phyloP scores from a whole-genome alignment of 2,113 vertebrate species.

The Lichenostomus cassidix region DNA sequence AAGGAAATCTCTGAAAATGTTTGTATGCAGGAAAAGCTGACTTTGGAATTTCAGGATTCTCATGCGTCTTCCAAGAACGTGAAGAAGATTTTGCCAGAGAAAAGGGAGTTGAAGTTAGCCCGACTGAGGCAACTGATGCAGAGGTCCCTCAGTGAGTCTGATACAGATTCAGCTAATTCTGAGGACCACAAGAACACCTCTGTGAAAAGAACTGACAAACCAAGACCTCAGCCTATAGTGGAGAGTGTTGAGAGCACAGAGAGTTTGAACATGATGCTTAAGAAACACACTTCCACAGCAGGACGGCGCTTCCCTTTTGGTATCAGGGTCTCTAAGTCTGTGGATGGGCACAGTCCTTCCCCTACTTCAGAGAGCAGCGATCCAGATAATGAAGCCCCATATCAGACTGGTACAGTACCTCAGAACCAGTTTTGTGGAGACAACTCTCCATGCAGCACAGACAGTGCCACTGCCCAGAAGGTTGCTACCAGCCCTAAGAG shows the following conservation, averaged over 20 bases:
- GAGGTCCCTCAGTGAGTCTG: conserved; percentile 89
- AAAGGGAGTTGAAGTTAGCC: conserved; percentile 89
- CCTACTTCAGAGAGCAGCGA: conserved; percentile 88
- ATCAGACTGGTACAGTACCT: conserved; percentile 42
- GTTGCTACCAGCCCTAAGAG: conserved; percentile 93
- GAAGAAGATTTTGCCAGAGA: conserved; percentile 80
- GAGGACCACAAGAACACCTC: conserved; percentile 84
- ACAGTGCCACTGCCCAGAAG: conserved; percentile 77
- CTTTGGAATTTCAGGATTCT: conserved; percentile 82
- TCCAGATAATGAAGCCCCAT: conserved; percentile 74
- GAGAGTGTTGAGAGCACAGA: conserved; percentile 81
- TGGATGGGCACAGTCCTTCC: conserved; percentile 86
- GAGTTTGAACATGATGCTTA: conserved; percentile 81
- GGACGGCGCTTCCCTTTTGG: conserved; percentile 86
- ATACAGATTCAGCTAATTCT: conserved; percentile 85
- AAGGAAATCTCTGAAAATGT: conserved; percentile 86
- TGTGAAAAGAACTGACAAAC: conserved; percentile 78
- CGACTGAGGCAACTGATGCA: conserved; percentile 93
- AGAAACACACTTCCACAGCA: conserved; percentile 78
- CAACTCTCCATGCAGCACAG: neutral
- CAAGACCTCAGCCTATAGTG: conserved; percentile 86
- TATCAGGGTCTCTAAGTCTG: conserved; percentile 82
- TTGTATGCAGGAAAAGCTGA: conserved; percentile 82
- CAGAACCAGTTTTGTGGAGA: conserved; percentile 71
- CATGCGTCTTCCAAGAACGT: conserved; percentile 69